Percentiles rank a stretch among this genome's conserved stretches.
phyloP scores from a whole-genome alignment of 1,140 invertebrate species.

The Habropoda laboriosa region DNA sequence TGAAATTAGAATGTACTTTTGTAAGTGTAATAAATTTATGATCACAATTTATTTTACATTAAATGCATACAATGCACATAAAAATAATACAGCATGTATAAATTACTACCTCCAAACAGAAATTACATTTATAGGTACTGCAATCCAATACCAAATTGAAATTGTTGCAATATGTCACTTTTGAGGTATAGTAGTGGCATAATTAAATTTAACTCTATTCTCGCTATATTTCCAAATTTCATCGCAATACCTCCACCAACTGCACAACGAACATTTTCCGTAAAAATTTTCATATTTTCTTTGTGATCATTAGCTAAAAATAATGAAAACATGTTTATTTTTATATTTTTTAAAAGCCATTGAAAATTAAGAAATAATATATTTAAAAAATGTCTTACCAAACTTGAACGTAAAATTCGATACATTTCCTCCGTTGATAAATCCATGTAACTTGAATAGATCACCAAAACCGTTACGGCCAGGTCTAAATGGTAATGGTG shows the following conservation, averaged over 20 bases:
- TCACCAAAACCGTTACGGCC: slow-evolving; percentile 89
- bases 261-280: slow-evolving; percentile 83
- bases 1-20: not conserved
- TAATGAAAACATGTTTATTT: slow-evolving; percentile 14
- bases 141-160: slow-evolving; percentile 79
- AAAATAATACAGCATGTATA: slow-evolving; percentile 46
- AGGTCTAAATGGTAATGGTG: slow-evolving; percentile 92
- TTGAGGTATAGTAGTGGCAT: slow-evolving; percentile 71
- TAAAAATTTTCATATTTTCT: slow-evolving; percentile 78
- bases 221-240: slow-evolving; percentile 88
- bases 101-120: slow-evolving; percentile 35
- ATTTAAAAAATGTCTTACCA: slow-evolving; percentile 52
- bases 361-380: not conserved
- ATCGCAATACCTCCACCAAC: slow-evolving; percentile 90
- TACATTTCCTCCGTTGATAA: slow-evolving; percentile 92
- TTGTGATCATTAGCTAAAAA: slow-evolving; percentile 75
- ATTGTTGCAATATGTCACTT: slow-evolving; percentile 75
- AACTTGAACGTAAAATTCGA: slow-evolving; percentile 79
- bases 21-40: slow-evolving; percentile 45
- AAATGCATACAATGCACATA: slow-evolving; percentile 16
- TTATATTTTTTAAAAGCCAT: not conserved
- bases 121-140: slow-evolving; percentile 77
- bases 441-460: slow-evolving; percentile 91
- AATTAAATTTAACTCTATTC: slow-evolving; percentile 90
- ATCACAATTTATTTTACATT: slow-evolving; percentile 45